Evolutionary conservation across 2,113 vertebrate genomes (phyloP).

Genomic region (Ameiurus melas): DNA sequence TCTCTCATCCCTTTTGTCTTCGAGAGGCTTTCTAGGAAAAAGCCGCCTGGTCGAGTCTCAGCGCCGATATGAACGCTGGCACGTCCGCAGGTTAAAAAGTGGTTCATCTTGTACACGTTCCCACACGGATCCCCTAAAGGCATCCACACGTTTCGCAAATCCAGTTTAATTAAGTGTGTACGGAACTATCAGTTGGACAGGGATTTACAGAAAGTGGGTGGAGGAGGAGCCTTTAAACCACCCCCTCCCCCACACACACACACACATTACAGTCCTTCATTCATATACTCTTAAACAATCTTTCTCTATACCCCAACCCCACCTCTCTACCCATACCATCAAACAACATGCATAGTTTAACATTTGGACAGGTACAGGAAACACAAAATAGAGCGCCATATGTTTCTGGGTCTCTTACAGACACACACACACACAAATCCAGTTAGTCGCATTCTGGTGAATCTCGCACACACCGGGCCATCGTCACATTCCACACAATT

Average conservation of each 20-base stretch:
- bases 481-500: neutral
- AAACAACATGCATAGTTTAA: conserved; percentile 22
- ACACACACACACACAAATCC: neutral
- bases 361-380: conserved; percentile 15
- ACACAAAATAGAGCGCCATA: neutral
- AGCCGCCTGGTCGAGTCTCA: no score
- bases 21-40: conserved; percentile 12
- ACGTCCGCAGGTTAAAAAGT: neutral
- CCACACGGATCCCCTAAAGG: neutral
- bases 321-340: neutral
- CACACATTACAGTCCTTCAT: neutral
- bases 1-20: conserved; percentile 11
- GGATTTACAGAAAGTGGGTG: neutral
- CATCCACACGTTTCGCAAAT: neutral
- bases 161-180: neutral
- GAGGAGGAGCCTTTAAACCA: no score
- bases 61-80: neutral
- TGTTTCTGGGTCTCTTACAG: neutral
- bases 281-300: no score
- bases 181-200: neutral
- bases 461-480: neutral
- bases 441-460: neutral
- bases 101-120: neutral
- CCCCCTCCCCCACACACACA: neutral
- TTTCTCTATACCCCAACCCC: neutral